Conservation (phyloP, 2,113 vertebrate genomes). For the Podarcis cretensis region DNA sequence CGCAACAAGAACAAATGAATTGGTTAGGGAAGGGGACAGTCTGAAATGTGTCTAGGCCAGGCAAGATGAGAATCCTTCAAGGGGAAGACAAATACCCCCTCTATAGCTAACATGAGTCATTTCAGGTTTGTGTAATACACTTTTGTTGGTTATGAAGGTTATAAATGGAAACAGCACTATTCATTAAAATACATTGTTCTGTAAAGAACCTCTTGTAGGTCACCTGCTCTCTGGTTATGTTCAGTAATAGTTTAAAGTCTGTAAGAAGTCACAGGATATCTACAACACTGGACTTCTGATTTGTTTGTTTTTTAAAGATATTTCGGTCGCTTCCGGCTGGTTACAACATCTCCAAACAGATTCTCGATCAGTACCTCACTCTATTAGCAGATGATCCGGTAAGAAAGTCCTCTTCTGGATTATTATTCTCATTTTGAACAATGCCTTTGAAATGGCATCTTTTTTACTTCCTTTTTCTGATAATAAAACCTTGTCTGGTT, state of each 20-base stretch:
- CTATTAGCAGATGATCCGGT: conserved; percentile 94
- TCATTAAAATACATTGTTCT: not conserved
- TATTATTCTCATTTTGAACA: not conserved
- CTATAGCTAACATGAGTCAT: no score
- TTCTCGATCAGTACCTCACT: conserved; percentile 93
- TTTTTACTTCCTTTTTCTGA: no score
- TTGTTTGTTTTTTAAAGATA: conserved; percentile 71
- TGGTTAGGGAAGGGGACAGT: no score
- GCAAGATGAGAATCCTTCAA: no score
- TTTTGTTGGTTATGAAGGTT: no score
- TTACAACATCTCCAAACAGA: conserved; percentile 90
- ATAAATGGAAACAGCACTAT: not conserved
- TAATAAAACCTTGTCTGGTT: fast-evolving
- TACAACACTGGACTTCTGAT: fast-evolving
- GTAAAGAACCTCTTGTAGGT: no score
- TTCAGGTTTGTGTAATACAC: no score
- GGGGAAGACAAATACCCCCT: no score
- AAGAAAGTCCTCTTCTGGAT: not conserved
- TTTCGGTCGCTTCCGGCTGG: conserved; percentile 88
- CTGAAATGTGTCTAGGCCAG: no score
- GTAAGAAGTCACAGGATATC: fast-evolving
- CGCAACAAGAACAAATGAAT: no score
- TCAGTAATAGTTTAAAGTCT: not conserved
- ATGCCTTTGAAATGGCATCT: not conserved
- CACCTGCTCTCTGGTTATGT: not conserved